Conservation (phyloP, 1,140 invertebrate species). For the Camponotus floridanus region DNA sequence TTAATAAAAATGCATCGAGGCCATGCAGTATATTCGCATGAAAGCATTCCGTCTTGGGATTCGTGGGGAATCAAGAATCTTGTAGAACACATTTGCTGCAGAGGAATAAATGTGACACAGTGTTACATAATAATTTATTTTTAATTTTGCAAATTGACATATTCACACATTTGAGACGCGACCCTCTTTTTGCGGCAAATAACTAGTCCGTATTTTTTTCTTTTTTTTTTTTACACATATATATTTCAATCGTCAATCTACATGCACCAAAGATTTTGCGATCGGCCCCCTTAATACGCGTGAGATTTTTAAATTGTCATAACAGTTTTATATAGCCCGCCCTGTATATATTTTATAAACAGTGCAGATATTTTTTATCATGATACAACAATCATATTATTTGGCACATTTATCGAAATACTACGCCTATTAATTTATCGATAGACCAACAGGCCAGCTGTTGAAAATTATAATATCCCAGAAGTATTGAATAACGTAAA, state of each 20-base stretch:
- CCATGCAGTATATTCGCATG: neutral
- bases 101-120: conserved; percentile 62
- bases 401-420: conserved; percentile 75
- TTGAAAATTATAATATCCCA: conserved; percentile 31
- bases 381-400: conserved; percentile 67
- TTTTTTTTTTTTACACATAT: conserved; percentile 6
- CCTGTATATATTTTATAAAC: conserved; percentile 7
- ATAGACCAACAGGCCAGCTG: conserved; percentile 51
- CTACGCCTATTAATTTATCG: conserved; percentile 45
- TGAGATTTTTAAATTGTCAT: conserved; percentile 13
- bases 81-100: conserved; percentile 45
- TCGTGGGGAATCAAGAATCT: conserved; percentile 29
- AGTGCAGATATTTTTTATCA: neutral
- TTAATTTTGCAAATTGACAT: conserved; percentile 65
- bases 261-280: neutral
- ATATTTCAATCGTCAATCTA: neutral
- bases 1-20: too few relatives aligned
- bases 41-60: neutral
- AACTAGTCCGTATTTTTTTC: conserved; percentile 6
- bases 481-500: neutral
- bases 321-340: neutral
- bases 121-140: conserved; percentile 68
- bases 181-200: conserved; percentile 34
- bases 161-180: conserved; percentile 42
- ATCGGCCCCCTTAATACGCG: conserved; percentile 1